Percentiles rank a stretch among this genome's conserved stretches.
phyloP scores from a whole-genome alignment of 2,888 invertebrate genomes.

The Encarsia formosa region DNA sequence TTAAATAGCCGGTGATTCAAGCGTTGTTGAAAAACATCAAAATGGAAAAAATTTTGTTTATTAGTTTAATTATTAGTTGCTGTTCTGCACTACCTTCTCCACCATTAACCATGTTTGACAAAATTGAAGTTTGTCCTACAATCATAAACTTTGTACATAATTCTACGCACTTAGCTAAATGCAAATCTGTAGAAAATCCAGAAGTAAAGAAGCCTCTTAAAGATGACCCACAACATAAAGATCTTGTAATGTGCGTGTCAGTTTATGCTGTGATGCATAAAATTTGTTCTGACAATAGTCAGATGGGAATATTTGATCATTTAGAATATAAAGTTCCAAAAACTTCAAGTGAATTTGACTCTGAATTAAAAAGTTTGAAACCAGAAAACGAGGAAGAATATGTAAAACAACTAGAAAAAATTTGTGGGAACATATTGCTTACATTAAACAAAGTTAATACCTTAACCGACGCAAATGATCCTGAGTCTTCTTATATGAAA shows the following conservation, averaged over 20 bases:
- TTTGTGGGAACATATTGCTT: too few relatives aligned
- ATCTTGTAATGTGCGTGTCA: conserved; percentile 7
- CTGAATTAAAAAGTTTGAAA: conserved; percentile 5
- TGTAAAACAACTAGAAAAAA: too few relatives aligned
- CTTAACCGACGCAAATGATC: too few relatives aligned
- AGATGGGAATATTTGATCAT: not conserved
- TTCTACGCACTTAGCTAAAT: conserved; percentile 4
- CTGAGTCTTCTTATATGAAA: too few relatives aligned
- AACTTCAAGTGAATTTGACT: conserved; percentile 6
- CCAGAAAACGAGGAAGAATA: not conserved
- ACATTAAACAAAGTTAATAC: too few relatives aligned
- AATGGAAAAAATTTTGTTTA: too few relatives aligned
- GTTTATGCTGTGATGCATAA: conserved; percentile 5
- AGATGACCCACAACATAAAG: not conserved
- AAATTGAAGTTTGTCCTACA: conserved; percentile 7
- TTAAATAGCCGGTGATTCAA: too few relatives aligned
- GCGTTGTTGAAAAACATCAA: too few relatives aligned
- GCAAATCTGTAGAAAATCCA: conserved; percentile 1
- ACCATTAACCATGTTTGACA: conserved; percentile 1
- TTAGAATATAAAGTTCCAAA: conserved; percentile 5
- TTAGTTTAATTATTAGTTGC: too few relatives aligned
- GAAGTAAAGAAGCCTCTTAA: too few relatives aligned
- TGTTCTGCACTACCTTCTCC: too few relatives aligned
- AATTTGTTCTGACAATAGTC: conserved; percentile 12
- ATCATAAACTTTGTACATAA: conserved; percentile 4